Evolutionary conservation across 2,113 vertebrate genomes (phyloP).

Genomic region (Picathartes gymnocephalus): DNA sequence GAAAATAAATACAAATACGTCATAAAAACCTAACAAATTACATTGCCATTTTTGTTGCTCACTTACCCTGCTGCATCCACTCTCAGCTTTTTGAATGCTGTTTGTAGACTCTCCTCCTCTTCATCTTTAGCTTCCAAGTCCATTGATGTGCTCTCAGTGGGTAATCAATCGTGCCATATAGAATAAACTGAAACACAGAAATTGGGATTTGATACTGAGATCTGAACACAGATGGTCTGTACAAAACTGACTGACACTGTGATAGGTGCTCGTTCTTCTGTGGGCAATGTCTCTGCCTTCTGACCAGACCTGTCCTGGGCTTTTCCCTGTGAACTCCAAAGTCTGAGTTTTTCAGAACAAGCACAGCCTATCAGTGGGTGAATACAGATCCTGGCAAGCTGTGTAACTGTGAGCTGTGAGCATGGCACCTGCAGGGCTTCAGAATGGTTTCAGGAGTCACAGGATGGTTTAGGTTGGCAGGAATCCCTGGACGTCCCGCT

Average conservation of each 20-base stretch:
- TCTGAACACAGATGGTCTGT: neutral
- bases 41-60: neutral
- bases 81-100: conserved; percentile 94
- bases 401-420: fast-evolving
- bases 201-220: fast-evolving
- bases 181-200: neutral
- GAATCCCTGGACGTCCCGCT: no score
- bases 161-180: neutral
- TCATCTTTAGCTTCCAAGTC: conserved; percentile 88
- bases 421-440: neutral
- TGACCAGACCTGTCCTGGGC: fast-evolving
- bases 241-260: fast-evolving
- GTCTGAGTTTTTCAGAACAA: neutral
- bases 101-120: conserved; percentile 94
- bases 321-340: neutral
- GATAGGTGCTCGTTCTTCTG: fast-evolving
- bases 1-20: neutral
- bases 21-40: neutral
- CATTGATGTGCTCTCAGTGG: conserved; percentile 69
- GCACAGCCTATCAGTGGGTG: fast-evolving
- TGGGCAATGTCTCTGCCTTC: neutral
- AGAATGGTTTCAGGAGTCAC: neutral
- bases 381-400: fast-evolving
- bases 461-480: no score
- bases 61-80: conserved; percentile 90